phyloP scores from a whole-genome alignment of 2,113 vertebrate genomes.

The Glaucomys volans region DNA sequence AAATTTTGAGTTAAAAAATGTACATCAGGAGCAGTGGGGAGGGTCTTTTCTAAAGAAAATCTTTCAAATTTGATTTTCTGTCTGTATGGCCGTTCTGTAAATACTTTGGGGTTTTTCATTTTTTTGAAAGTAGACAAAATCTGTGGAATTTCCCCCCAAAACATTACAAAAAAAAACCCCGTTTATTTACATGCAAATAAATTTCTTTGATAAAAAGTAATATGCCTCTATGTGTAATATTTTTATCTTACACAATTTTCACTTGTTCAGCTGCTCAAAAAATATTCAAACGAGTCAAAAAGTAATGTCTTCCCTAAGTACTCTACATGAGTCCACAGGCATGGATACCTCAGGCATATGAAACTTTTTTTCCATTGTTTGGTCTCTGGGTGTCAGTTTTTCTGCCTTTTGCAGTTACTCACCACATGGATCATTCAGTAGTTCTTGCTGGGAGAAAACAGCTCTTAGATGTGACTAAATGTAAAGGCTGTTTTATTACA shows the following conservation, averaged over 20 bases:
- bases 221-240: constrained; percentile 54
- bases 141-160: constrained; percentile 67
- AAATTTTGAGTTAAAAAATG: constrained; percentile 72
- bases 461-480: not conserved
- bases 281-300: not conserved
- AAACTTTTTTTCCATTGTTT: not conserved
- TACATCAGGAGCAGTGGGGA: constrained; percentile 79
- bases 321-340: not conserved
- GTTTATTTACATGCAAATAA: constrained; percentile 87
- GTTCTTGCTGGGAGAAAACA: constrained; percentile 21
- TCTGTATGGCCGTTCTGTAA: constrained; percentile 81
- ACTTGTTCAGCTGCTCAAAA: constrained; percentile 42
- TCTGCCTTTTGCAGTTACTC: not conserved
- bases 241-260: not conserved
- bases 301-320: not conserved
- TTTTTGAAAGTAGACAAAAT: constrained; percentile 80
- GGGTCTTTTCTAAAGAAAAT: constrained; percentile 77
- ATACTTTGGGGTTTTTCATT: constrained; percentile 80
- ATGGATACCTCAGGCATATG: not conserved
- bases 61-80: constrained; percentile 77
- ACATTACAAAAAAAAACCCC: constrained; percentile 76
- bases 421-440: not conserved
- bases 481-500: constrained; percentile 5
- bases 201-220: constrained; percentile 83
- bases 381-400: constrained; percentile 1